Base-by-base conservation (phyloP, 2,113 vertebrate species). In the Melierax canorus region DNA sequence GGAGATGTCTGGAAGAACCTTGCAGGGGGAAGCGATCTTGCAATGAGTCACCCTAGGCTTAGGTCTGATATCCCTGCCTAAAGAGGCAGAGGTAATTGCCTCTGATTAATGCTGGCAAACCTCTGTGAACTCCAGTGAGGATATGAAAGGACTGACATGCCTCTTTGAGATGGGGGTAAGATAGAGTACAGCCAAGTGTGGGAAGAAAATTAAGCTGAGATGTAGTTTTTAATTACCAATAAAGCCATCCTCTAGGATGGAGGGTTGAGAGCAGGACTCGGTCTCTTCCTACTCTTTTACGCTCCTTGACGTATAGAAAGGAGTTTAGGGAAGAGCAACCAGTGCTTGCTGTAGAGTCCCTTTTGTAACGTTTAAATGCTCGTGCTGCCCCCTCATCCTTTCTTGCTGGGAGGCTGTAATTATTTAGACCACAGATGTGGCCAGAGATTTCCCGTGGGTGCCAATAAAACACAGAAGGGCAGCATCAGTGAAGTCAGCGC, bases 191-290 rank as follows among this genome's bases (percentile, higher is more conserved):
- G 92, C 56, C 92, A 94, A 92, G 56, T 94, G 91, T 95, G 96
- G 95, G 97, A 97, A 95, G 79, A 92, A 96, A 94, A 91, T 93
- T 89, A 94, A 95, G 88, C 83, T 93, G 86, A 96, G 86, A 88
- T 77, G 94, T 88, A 93, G 82, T 93, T 97, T 93, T 94, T 88
- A 94, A 95, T 96, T 94, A 92, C 76, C 92, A 95, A 78, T 94
- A 92, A 94, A 94, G 88, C 79, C 34, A 56, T 56, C 76, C 64
- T 94, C 64, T 87, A 77, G 88, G 75, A 91, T 17, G 60, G 63
- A 88, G 23, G 15, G 67, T 76, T 93, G 85, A 86, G 77, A 92
- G 48, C 72, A 80, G 60, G 48, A 89, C 43, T 81, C 0, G 0
- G 34, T 53, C 60, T 91, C 59, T 94, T 88, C 72, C 55, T 92